These are phyloP conservation scores for Echinops telfairi DNA, from an alignment of 2,113 vertebrate genomes.

Conservation along the genomic window DNA sequence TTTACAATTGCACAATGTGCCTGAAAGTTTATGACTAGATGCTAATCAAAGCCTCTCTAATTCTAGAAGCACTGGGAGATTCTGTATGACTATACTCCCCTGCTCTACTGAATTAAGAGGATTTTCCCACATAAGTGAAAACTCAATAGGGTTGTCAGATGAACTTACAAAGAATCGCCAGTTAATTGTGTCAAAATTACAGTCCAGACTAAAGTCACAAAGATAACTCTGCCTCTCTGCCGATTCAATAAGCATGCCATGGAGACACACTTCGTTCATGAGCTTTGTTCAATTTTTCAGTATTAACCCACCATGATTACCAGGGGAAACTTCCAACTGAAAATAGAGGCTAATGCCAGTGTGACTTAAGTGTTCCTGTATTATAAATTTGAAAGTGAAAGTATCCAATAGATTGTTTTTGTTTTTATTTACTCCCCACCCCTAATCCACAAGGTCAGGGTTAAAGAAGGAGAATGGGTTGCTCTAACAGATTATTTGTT, in stretches of 20 bases:
- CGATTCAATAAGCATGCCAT: neutral
- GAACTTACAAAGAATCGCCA: neutral
- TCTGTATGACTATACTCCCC: neutral
- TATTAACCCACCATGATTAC: neutral
- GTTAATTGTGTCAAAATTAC: neutral
- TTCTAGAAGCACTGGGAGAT: neutral
- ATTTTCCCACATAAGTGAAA: neutral
- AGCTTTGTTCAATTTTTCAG: neutral
- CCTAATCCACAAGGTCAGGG: neutral
- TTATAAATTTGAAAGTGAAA: constrained; percentile 16
- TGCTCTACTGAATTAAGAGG: neutral
- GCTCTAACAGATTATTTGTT: neutral
- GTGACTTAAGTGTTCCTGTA: neutral
- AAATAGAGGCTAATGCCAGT: neutral
- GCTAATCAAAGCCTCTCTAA: too few relatives aligned
- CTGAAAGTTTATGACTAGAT: neutral
- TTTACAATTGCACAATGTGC: neutral
- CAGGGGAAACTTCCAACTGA: neutral
- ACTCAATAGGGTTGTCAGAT: neutral
- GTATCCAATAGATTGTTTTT: neutral
- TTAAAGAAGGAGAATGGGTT: neutral
- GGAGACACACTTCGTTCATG: neutral
- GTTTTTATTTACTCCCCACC: neutral
- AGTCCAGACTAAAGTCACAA: neutral
- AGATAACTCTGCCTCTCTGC: neutral